Percentiles rank a stretch among this genome's conserved stretches.
phyloP scores from a whole-genome alignment of 2,797 vertebrate species.

The Zenarchopterus dispar region DNA sequence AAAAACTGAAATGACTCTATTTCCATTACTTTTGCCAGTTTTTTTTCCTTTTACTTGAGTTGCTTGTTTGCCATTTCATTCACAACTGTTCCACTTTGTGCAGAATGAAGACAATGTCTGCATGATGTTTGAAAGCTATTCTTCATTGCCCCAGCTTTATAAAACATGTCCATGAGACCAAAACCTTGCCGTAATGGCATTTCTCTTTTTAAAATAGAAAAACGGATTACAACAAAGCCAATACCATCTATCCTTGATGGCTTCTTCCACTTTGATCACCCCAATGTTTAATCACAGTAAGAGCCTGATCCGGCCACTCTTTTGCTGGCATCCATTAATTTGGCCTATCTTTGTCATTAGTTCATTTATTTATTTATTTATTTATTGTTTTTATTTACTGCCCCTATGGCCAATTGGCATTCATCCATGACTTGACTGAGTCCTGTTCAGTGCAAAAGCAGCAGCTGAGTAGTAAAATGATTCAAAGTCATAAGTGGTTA shows the following conservation, averaged over 20 bases:
- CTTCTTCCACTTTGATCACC: constrained; percentile 69
- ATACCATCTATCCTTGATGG: constrained; percentile 81
- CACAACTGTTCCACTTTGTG: constrained; percentile 19
- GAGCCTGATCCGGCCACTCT: constrained; percentile 70
- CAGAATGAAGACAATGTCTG: constrained; percentile 21
- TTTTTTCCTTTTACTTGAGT: background rate
- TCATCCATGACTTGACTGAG: constrained; percentile 70
- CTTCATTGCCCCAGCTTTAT: constrained; percentile 33
- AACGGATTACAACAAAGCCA: constrained; percentile 66
- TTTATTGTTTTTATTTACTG: constrained; percentile 54
- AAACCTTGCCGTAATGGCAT: constrained; percentile 28
- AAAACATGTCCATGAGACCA: constrained; percentile 44
- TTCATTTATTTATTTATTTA: constrained; percentile 57
- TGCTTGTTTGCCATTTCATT: constrained; percentile 23
- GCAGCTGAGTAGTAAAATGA: constrained; percentile 69
- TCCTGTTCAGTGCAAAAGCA: constrained; percentile 72
- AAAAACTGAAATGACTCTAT: no score
- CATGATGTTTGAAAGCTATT: constrained; percentile 44
- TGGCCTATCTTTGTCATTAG: constrained; percentile 73
- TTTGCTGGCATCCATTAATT: constrained; percentile 73
- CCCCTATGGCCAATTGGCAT: constrained; percentile 72
- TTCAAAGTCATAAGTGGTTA: constrained; percentile 48
- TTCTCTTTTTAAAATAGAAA: constrained; percentile 37
- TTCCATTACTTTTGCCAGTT: no score
- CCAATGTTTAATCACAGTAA: constrained; percentile 86